Evolutionary conservation across 2,888 invertebrate species (phyloP).

Genomic region (Phyto melanocephala): DNA sequence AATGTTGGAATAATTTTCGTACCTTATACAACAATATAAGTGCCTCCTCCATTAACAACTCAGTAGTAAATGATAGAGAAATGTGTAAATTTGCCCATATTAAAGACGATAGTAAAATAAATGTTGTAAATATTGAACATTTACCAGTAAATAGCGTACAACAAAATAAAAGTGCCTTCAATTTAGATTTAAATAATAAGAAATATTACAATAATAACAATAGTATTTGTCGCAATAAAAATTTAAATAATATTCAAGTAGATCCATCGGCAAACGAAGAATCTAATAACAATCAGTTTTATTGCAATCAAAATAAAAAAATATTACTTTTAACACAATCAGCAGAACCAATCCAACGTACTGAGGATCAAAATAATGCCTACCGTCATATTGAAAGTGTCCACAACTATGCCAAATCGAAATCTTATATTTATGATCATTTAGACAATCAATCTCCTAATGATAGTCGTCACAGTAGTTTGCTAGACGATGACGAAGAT

Average conservation of each 20-base stretch:
- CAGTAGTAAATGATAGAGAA: slow-evolving; percentile 37
- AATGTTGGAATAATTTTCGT: slow-evolving; percentile 64
- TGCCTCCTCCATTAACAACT: slow-evolving; percentile 16
- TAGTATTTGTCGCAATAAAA: slow-evolving; percentile 45
- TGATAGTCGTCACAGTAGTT: slow-evolving; percentile 69
- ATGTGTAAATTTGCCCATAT: slow-evolving; percentile 22
- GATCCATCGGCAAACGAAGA: background rate
- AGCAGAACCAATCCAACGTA: slow-evolving; percentile 65
- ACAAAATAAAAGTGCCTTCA: slow-evolving; percentile 64
- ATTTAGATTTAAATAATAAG: slow-evolving; percentile 53
- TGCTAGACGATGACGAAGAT: slow-evolving; percentile 69
- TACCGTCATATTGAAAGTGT: slow-evolving; percentile 77
- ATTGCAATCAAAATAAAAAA: slow-evolving; percentile 36
- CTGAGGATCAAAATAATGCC: slow-evolving; percentile 78
- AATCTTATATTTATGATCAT: slow-evolving; percentile 45
- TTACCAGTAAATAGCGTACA: slow-evolving; percentile 11
- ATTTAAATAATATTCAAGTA: slow-evolving; percentile 2
- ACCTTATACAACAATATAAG: slow-evolving; percentile 58
- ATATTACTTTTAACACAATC: background rate
- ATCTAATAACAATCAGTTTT: slow-evolving; percentile 31
- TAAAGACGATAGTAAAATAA: slow-evolving; percentile 33
- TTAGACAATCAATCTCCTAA: slow-evolving; percentile 53
- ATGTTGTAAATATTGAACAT: slow-evolving; percentile 37
- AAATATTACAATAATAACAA: slow-evolving; percentile 34
- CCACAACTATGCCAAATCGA: slow-evolving; percentile 78